Evolutionary conservation across 2,113 vertebrate genomes (phyloP), one percentile per base, ranked within the genome.

Genomic region (Caretta caretta): DNA sequence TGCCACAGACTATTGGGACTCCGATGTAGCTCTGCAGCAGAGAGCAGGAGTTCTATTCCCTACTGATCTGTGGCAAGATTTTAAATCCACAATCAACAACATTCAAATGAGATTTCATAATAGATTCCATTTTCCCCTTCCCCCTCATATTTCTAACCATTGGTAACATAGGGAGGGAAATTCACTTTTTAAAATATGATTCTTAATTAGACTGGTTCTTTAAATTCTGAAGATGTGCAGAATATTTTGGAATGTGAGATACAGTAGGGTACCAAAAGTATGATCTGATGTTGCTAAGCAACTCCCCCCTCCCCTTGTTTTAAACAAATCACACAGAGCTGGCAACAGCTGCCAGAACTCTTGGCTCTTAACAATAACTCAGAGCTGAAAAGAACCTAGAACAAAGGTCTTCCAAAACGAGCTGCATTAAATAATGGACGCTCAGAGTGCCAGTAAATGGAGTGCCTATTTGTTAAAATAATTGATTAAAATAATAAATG

Each of bases 211-310:
- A 94, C 84, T 84, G 46, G 88, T 88, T 57, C 90, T 96, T 94
- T 97, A 94, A 96, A 83, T 94, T 83, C 27, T 95, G 92, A 97
- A 90, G 97, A 98, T 96, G 94, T 97, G 95, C 96, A 97, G 94
- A 94, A 94, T 84, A 76, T 84, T 92, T 91, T 94, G 98, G 98
- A 98, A 98, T 98, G 96, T 93, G 82, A 97, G 97, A 97, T 97
- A 93, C 89, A 97, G 93, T 93, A 97, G 94, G 96, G 97, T 97
- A 98, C 97, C 97, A 94, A 97, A 93, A 91, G 88, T 89, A 97
- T 95, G 95, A 97, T 98, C 97, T 98, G 97, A 96, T 95, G 98
- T 98, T 98, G 97, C 98, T 97, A 97, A 94, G 98, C 97, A 97
- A 98, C 97, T 80, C 50, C 13, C 53, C 97, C 91, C 80, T 42